Conservation (phyloP, 64 coral and sea anemone genomes). For the Exaiptasia diaphana region DNA sequence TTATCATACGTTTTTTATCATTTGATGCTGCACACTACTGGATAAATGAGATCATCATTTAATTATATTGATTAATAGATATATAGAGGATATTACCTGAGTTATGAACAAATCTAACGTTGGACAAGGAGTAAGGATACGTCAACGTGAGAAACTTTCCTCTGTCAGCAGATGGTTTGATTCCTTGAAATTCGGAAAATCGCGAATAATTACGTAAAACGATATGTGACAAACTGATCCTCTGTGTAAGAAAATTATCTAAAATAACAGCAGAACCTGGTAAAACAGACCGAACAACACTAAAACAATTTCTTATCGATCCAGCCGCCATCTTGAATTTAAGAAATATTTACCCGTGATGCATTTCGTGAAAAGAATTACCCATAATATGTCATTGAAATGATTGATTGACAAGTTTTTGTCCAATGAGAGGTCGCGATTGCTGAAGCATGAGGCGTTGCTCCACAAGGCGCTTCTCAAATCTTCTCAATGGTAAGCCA, state of each 20-base stretch:
- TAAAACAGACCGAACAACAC: background rate
- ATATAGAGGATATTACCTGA: too few species aligned
- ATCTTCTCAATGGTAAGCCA: constrained; percentile 75
- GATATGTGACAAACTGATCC: too few species aligned
- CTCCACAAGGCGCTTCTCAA: constrained; percentile 24
- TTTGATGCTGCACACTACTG: too few species aligned
- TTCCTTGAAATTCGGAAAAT: too few species aligned
- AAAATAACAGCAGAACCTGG: background rate
- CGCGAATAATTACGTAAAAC: too few species aligned
- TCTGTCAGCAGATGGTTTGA: too few species aligned
- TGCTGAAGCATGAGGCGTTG: background rate
- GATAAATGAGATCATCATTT: too few species aligned
- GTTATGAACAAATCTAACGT: too few species aligned
- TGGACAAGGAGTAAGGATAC: too few species aligned
- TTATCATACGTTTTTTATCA: too few species aligned
- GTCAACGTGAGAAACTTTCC: too few species aligned
- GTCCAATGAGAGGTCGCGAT: constrained; percentile 58
- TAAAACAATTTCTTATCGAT: background rate
- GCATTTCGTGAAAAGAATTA: background rate
- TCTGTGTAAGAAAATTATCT: background rate
- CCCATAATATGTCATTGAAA: background rate
- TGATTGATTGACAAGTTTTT: constrained; percentile 74
- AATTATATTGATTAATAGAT: too few species aligned
- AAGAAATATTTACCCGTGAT: background rate
- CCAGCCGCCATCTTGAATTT: constrained; percentile 73